Base-by-base conservation (phyloP, 2,113 vertebrate species). In the Oncorhynchus masou region DNA sequence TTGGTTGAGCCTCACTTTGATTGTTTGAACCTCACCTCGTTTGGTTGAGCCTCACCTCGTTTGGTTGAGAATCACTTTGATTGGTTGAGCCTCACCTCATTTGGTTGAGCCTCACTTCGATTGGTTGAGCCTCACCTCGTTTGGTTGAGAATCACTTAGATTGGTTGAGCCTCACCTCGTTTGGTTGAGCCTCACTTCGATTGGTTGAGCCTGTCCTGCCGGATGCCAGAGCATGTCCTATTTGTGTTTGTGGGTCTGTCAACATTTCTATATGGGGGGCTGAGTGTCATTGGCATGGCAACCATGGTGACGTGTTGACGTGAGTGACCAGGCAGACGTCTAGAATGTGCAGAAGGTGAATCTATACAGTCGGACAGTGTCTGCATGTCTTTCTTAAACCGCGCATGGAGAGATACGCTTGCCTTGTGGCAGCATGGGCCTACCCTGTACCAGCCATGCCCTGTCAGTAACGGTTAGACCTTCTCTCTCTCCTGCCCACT, bases 391-490 rank as follows among this genome's bases (percentile, higher is more conserved):
- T 39, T 29, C 11, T 48, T 85, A 82, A 76, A 57, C 87, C 85
- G 89, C 87, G 90, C 91, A 92, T 92, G 88, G 76, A 78, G 83
- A 76, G 86, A 78, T 83, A 77, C 83, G 72, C 51, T 54, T 54
- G 51, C 51, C 76, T 89, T 91, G 83, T 85, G 74, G 87, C 88
- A 92, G 93, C 93, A 94, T 94, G 92, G 86, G 86, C 87, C 86
- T 81, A 81, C 75, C 85, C 69, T 78, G 66, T 86, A 83, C 75
- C 78, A 84, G 85, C 80, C 85, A 79, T 88, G 86, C 82, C 86
- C 87, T 87, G 86, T 88, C 79, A 94, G 91, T 93, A 94, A 94
- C 91, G 80, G 91, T 91, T 85, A 91, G 93, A 88, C 88, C 92
- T 93, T 93, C 91, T 93, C 86, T 94, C 91, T 93, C 88, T 91